Percentiles rank a stretch among this genome's conserved stretches.
These are phyloP conservation scores for Chlorops oryzae DNA, from an alignment of 1,140 invertebrate species.

Conservation along the genomic window DNA sequence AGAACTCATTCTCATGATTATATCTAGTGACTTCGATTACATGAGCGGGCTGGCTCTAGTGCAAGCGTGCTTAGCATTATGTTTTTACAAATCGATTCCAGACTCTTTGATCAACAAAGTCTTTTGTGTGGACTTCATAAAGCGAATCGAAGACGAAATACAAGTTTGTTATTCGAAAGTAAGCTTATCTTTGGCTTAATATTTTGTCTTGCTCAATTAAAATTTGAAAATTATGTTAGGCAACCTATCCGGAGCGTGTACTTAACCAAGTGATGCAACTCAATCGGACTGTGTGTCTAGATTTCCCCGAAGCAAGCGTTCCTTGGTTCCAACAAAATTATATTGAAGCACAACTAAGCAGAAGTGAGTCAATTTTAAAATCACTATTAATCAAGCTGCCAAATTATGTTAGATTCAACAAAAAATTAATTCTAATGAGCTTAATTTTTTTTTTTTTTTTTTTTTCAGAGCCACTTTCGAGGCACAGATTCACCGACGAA, in stretches of 20 bases:
- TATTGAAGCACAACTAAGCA: constrained; percentile 49
- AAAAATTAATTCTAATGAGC: neutral
- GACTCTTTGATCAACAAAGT: constrained; percentile 50
- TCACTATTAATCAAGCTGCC: too few species aligned
- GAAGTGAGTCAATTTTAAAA: constrained; percentile 23
- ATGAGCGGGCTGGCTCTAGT: constrained; percentile 49
- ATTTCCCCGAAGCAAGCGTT: constrained; percentile 55
- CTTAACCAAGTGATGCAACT: constrained; percentile 55
- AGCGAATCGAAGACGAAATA: constrained; percentile 53
- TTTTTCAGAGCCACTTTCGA: constrained; percentile 19
- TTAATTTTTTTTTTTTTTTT: constrained; percentile 16
- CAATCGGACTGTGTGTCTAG: constrained; percentile 58
- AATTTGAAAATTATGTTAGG: constrained; percentile 26
- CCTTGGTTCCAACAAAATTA: constrained; percentile 64
- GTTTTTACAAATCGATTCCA: constrained; percentile 50
- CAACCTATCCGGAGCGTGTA: constrained; percentile 52
- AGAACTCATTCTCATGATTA: neutral
- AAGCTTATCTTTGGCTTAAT: constrained; percentile 10
- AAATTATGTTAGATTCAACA: too few species aligned
- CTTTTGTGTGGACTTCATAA: constrained; percentile 53
- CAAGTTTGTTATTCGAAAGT: constrained; percentile 51
- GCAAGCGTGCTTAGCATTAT: constrained; percentile 48
- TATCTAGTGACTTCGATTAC: constrained; percentile 49
- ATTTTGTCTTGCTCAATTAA: constrained; percentile 7
- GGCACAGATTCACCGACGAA: constrained; percentile 23